Evolutionary conservation across 1,140 invertebrate species (phyloP).

Genomic region (Cyclargus thomasi): DNA sequence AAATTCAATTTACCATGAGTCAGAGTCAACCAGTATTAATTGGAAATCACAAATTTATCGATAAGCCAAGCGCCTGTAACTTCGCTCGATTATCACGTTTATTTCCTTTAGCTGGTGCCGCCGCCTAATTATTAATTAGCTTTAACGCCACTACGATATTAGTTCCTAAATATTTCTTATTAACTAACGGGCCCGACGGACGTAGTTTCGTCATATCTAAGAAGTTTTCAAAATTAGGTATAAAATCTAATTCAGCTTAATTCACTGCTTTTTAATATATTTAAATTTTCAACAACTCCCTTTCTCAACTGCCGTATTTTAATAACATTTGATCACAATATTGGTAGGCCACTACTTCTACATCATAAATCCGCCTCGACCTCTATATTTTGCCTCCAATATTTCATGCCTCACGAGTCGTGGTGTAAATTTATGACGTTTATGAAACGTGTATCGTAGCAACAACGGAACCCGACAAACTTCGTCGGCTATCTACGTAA

Average conservation of each 20-base stretch:
- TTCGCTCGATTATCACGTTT: slow-evolving; percentile 2
- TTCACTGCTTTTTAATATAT: too few relatives aligned
- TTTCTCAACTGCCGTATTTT: too few relatives aligned
- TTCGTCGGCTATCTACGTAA: slow-evolving; percentile 40
- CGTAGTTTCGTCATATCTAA: too few relatives aligned
- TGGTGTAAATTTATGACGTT: neutral
- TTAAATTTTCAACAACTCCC: too few relatives aligned
- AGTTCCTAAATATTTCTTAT: neutral
- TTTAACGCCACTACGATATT: neutral
- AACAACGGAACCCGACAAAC: slow-evolving; percentile 31
- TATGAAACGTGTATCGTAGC: slow-evolving; percentile 19
- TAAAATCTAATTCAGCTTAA: too few relatives aligned
- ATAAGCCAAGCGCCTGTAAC: slow-evolving; percentile 7
- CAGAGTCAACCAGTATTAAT: neutral
- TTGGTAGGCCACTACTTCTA: neutral
- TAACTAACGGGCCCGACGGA: too few relatives aligned
- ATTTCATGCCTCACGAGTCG: neutral
- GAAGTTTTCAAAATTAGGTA: too few relatives aligned
- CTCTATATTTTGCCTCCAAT: neutral
- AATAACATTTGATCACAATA: neutral
- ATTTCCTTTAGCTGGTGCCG: neutral
- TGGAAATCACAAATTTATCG: slow-evolving; percentile 9
- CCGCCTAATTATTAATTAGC: neutral
- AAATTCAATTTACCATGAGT: slow-evolving; percentile 2
- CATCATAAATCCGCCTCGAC: slow-evolving; percentile 7